phyloP scores from a whole-genome alignment of 2,888 invertebrate genomes.

The Cylloceria caligata region DNA sequence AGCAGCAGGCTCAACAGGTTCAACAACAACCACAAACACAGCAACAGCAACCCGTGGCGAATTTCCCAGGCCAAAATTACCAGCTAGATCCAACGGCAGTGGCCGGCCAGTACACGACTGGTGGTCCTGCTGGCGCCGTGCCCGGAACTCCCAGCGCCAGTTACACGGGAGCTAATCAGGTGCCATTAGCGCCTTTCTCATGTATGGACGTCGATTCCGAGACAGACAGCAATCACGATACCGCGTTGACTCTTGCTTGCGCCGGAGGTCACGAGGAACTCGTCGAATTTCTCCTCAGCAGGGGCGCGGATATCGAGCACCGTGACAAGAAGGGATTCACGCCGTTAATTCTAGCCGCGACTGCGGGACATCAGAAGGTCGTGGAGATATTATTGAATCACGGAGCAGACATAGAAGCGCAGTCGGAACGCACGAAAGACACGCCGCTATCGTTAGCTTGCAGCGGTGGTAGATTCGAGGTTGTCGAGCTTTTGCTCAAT shows the following conservation, averaged over 20 bases:
- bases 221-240: slow-evolving; percentile 99
- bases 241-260: slow-evolving; percentile 98
- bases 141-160: slow-evolving; percentile 74
- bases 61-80: slow-evolving; percentile 85
- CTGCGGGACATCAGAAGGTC: slow-evolving; percentile 96
- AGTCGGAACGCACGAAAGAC: slow-evolving; percentile 99
- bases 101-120: slow-evolving; percentile 66
- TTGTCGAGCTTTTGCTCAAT: slow-evolving; percentile 95
- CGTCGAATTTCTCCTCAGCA: slow-evolving; percentile 94
- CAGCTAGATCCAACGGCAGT: slow-evolving; percentile 85
- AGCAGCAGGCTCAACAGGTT: slow-evolving; percentile 72
- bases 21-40: slow-evolving; percentile 73
- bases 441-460: slow-evolving; percentile 98
- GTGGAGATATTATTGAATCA: slow-evolving; percentile 97
- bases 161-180: slow-evolving; percentile 76
- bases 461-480: slow-evolving; percentile 98
- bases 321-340: slow-evolving; percentile 99
- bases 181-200: slow-evolving; percentile 87
- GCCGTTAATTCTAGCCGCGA: slow-evolving; percentile 98
- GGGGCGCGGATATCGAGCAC: slow-evolving; percentile 98
- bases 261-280: slow-evolving; percentile 98
- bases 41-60: slow-evolving; percentile 74
- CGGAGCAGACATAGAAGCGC: slow-evolving; percentile 99
- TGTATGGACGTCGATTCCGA: slow-evolving; percentile 98
- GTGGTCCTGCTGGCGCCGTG: slow-evolving; percentile 47